Percentiles rank a stretch among this genome's conserved stretches.
These are phyloP conservation scores for Trichonephila clavata DNA, from an alignment of 1,140 invertebrate genomes.

Conservation along the genomic window DNA sequence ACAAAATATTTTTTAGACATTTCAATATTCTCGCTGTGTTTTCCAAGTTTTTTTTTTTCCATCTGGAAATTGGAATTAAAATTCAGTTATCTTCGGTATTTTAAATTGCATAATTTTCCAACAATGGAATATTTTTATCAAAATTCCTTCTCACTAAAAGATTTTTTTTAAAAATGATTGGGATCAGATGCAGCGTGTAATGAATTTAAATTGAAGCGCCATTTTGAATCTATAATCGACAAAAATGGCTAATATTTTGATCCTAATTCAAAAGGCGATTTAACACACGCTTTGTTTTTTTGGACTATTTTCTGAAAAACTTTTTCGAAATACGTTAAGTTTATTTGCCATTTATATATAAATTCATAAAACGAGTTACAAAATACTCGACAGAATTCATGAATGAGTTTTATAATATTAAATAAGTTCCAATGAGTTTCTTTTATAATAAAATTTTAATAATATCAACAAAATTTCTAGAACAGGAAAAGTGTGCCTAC, in stretches of 20 bases:
- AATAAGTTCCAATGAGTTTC: too few species aligned
- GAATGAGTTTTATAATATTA: too few species aligned
- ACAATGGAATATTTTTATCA: neutral
- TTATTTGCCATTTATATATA: too few species aligned
- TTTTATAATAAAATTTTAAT: too few species aligned
- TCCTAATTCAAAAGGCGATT: neutral
- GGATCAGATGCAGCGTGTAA: neutral
- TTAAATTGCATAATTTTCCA: constrained; percentile 14
- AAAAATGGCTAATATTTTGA: neutral
- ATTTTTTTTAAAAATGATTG: neutral
- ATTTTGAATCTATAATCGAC: neutral
- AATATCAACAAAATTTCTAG: too few species aligned
- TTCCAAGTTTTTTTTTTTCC: neutral
- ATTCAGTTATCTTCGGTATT: neutral
- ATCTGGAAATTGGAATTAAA: constrained; percentile 10
- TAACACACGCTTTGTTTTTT: too few species aligned
- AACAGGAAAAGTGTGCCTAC: too few species aligned
- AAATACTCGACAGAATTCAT: too few species aligned
- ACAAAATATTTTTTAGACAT: neutral
- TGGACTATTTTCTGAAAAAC: too few species aligned
- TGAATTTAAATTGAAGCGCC: neutral
- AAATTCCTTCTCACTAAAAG: neutral
- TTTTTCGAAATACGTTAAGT: too few species aligned
- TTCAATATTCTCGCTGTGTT: neutral
- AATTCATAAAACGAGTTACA: too few species aligned